Percentiles rank a stretch among this genome's conserved stretches.
Conservation (phyloP, 2,797 vertebrate species). For the Simalia tracyae region DNA sequence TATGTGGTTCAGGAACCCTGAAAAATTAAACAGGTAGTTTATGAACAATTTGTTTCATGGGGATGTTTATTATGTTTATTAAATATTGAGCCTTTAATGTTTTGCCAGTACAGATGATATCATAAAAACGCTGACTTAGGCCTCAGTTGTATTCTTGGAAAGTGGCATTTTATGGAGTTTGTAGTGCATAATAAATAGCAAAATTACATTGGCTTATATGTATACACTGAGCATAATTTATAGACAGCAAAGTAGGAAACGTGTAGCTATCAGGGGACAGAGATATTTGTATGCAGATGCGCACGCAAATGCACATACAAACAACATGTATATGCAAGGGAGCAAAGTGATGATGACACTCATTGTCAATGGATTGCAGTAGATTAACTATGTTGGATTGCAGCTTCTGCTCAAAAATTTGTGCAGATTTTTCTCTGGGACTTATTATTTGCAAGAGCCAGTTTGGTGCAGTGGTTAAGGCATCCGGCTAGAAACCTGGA, state of each 20-base stretch:
- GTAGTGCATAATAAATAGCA: conserved; percentile 80
- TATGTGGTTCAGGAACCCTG: conserved; percentile 97
- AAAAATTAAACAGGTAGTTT: conserved; percentile 99
- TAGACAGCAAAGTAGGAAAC: conserved; percentile 45
- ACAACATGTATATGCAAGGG: conserved; percentile 36
- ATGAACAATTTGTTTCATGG: conserved; percentile 98
- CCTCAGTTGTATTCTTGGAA: conserved; percentile 78
- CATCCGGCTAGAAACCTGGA: neutral
- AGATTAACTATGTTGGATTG: neutral
- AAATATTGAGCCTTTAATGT: conserved; percentile 86
- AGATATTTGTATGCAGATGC: conserved; percentile 43
- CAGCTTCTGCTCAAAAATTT: neutral
- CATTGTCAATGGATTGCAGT: neutral
- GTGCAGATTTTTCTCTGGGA: neutral
- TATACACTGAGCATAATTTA: conserved; percentile 65
- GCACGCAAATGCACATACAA: neutral
- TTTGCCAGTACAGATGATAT: conserved; percentile 79
- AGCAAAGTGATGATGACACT: conserved; percentile 12
- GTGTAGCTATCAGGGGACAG: conserved; percentile 64
- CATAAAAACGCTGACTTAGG: conserved; percentile 83
- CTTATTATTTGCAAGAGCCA: too few relatives aligned
- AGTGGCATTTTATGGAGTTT: conserved; percentile 77
- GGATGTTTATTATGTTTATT: conserved; percentile 97
- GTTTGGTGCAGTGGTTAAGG: neutral
- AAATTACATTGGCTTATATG: conserved; percentile 72